Conservation (phyloP, 2,113 vertebrate species). For the Arvicanthis niloticus region DNA sequence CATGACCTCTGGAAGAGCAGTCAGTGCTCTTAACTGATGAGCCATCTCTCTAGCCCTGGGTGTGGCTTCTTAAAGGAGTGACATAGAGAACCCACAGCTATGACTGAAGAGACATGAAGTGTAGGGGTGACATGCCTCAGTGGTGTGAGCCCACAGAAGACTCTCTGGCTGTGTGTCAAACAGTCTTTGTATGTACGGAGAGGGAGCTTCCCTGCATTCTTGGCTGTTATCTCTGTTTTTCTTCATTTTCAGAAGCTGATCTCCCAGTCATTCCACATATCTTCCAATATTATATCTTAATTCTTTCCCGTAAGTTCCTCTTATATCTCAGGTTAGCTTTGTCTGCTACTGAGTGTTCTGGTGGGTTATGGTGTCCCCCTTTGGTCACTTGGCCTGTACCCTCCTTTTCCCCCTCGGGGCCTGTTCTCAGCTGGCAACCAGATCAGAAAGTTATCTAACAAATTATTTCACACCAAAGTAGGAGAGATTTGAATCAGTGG, state of each 20-base stretch:
- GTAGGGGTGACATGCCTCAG: not conserved
- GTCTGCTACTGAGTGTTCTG: not conserved
- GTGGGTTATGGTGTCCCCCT: not conserved
- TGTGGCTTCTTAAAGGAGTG: not conserved
- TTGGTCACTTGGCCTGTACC: not conserved
- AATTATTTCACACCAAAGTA: slow-evolving; percentile 31
- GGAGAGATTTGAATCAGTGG: not conserved
- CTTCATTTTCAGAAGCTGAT: not conserved
- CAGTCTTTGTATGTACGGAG: not conserved
- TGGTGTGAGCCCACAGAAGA: not conserved
- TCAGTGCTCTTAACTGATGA: too few relatives aligned
- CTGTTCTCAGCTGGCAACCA: not conserved
- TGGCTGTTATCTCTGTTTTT: not conserved
- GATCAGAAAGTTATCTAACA: slow-evolving; percentile 20
- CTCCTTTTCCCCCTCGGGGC: not conserved
- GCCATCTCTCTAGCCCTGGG: too few relatives aligned
- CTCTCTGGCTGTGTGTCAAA: not conserved
- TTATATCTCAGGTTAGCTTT: not conserved
- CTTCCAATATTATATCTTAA: not conserved
- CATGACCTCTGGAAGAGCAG: too few relatives aligned
- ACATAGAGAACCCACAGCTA: not conserved
- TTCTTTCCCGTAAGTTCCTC: not conserved
- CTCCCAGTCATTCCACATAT: not conserved
- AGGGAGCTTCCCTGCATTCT: not conserved
- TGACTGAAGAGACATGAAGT: not conserved